Conservation (phyloP, 1,140 invertebrate species). For the Amphibalanus amphitrite region DNA sequence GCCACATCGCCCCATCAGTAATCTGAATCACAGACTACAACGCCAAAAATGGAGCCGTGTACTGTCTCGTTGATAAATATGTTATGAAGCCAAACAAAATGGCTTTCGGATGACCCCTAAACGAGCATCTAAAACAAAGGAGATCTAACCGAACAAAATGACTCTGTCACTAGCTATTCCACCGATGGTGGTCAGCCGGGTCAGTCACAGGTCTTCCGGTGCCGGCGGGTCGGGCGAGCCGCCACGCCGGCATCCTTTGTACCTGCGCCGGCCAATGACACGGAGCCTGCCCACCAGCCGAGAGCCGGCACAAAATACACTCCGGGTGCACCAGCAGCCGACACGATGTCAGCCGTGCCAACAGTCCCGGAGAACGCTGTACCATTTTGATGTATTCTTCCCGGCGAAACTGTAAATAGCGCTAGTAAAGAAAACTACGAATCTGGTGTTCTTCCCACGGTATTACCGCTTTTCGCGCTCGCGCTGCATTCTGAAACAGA, state of each 20-base stretch:
- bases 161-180: background rate
- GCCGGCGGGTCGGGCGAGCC: no score
- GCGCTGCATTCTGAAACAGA: background rate
- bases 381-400: no score
- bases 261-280: no score
- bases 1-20: no score
- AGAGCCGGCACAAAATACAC: no score
- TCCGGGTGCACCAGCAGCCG: no score
- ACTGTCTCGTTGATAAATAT: background rate
- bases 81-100: background rate
- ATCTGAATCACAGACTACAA: no score
- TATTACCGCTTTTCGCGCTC: background rate
- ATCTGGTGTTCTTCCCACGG: background rate
- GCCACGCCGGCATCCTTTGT: no score
- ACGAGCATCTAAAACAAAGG: background rate
- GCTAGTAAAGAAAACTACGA: background rate
- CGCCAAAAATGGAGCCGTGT: no score
- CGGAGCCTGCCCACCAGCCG: no score
- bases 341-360: background rate
- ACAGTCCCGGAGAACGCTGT: background rate
- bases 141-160: background rate
- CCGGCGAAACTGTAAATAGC: background rate
- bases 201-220: background rate
- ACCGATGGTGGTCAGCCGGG: background rate
- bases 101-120: background rate